phyloP scores from a whole-genome alignment of 2,888 invertebrate species.

The Blastobasis adustella region DNA sequence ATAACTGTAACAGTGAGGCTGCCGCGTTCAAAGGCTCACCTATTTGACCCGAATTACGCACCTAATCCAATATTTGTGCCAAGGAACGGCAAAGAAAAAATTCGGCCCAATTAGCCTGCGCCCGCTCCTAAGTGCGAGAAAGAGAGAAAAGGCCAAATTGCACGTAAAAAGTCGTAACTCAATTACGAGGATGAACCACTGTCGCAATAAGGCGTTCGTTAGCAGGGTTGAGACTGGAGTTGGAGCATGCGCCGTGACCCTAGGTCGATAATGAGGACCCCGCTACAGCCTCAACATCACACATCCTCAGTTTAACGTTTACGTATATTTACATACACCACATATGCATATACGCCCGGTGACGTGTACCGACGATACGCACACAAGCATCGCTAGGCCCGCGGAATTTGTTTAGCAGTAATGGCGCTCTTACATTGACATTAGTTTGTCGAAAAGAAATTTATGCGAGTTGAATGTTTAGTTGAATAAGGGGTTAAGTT shows the following conservation, averaged over 20 bases:
- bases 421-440: constrained; percentile 73
- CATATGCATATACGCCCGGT: constrained; percentile 68
- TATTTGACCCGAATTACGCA: constrained; percentile 57
- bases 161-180: constrained; percentile 75
- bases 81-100: constrained; percentile 52
- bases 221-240: constrained; percentile 50
- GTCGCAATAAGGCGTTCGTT: constrained; percentile 73
- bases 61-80: constrained; percentile 67
- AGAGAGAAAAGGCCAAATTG: constrained; percentile 69
- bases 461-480: constrained; percentile 70
- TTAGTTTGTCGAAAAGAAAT: constrained; percentile 72
- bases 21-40: constrained; percentile 53
- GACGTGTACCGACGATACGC: constrained; percentile 27
- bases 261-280: constrained; percentile 76
- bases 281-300: constrained; percentile 67
- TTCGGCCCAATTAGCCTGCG: constrained; percentile 66
- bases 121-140: constrained; percentile 41
- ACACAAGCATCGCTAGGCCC: constrained; percentile 29
- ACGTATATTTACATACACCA: constrained; percentile 72
- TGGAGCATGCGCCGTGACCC: constrained; percentile 74
- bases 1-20: constrained; percentile 19
- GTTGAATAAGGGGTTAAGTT: constrained; percentile 71
- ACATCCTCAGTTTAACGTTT: constrained; percentile 71
- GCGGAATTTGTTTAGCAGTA: constrained; percentile 69
- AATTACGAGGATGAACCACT: constrained; percentile 71